Evolutionary conservation across 2,888 invertebrate species (phyloP).

Genomic region (Oegoconia quadripuncta): DNA sequence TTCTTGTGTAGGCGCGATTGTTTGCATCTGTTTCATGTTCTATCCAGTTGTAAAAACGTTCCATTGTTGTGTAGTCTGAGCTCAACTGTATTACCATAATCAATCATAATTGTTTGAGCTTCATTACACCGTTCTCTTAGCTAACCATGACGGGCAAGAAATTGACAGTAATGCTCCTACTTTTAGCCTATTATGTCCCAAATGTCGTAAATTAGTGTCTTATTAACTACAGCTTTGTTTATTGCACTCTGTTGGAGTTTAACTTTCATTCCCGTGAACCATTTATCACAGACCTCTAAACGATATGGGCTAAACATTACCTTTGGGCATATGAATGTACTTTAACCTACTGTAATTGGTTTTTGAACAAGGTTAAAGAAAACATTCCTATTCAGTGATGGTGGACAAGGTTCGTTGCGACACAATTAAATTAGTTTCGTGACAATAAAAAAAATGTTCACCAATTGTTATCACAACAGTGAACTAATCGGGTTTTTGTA

Average conservation of each 20-base stretch:
- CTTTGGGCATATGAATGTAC: no score
- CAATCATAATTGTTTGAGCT: background rate
- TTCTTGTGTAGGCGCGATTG: constrained; percentile 19
- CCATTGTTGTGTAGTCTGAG: background rate
- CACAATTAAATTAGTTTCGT: constrained; percentile 1
- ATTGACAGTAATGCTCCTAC: no score
- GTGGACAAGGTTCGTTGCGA: constrained; percentile 1
- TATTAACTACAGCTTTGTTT: no score
- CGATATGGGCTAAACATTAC: no score
- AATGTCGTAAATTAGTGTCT: no score
- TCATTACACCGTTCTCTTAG: background rate
- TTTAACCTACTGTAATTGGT: no score
- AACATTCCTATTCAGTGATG: background rate
- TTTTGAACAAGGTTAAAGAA: background rate
- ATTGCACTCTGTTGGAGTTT: no score
- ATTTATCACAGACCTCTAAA: no score
- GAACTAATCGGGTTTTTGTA: background rate
- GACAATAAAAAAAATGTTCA: background rate
- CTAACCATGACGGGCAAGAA: background rate
- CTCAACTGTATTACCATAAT: background rate
- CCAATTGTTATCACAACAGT: background rate
- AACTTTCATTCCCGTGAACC: no score
- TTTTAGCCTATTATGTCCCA: no score
- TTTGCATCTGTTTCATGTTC: constrained; percentile 19
- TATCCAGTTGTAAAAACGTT: background rate